Conservation (phyloP, 2,797 vertebrate species). For the Hozukius guyotensis region DNA sequence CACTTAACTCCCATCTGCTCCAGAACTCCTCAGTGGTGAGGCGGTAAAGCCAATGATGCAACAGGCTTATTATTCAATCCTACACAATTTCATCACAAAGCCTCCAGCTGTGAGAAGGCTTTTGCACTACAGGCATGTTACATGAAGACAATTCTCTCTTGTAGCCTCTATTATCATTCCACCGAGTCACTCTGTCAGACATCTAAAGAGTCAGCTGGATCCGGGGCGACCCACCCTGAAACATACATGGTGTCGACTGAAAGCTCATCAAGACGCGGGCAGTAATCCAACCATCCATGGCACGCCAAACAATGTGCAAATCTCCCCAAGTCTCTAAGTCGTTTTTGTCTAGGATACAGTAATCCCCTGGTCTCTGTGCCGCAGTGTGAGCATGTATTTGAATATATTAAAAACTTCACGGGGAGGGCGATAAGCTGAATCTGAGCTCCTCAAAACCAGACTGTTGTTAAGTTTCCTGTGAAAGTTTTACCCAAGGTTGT, state of each 20-base stretch:
- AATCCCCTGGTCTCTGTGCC: constrained; percentile 66
- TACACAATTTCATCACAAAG: neutral
- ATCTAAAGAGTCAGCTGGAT: constrained; percentile 8
- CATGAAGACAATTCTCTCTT: neutral
- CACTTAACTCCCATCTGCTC: neutral
- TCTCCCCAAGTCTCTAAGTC: constrained; percentile 56
- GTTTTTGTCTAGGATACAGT: constrained; percentile 64
- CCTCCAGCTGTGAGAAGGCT: neutral
- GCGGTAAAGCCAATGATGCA: neutral
- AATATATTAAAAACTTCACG: constrained; percentile 66
- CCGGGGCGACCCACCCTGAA: constrained; percentile 12
- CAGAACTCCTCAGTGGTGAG: neutral
- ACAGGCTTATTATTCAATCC: neutral
- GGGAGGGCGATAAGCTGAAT: constrained; percentile 59
- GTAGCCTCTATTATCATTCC: neutral
- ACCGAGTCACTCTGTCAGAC: neutral
- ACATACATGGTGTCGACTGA: constrained; percentile 35
- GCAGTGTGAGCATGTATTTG: constrained; percentile 68
- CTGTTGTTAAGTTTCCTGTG: constrained; percentile 50
- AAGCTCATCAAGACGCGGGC: constrained; percentile 56
- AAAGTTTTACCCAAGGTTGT: constrained; percentile 62
- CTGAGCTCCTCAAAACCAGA: constrained; percentile 37
- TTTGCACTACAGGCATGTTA: neutral
- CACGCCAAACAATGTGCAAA: constrained; percentile 61
- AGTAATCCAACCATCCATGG: constrained; percentile 55